Evolutionary conservation across 2,888 invertebrate species (phyloP), one percentile per base, ranked within the genome.

Genomic region (Ectemnius lituratus): DNA sequence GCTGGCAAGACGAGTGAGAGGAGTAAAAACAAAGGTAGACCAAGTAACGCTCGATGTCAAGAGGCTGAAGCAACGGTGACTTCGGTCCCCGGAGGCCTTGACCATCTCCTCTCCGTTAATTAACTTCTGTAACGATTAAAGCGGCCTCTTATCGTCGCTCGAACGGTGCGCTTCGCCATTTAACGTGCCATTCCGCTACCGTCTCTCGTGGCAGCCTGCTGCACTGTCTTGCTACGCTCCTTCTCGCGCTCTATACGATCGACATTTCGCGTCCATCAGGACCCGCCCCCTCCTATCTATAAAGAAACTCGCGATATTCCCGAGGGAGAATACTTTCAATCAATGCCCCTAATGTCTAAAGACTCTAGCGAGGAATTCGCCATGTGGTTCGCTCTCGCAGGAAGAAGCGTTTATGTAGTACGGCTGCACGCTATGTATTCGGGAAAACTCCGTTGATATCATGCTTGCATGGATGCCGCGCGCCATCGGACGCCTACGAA

Each of bases 51-150:
- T 65, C n/a, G 16, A 58, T 60, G 67, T 75, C 62, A 56, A 67
- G 60, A 67, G 61, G 61, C 72, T 23, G 23, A 49, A 23, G 63
- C 75, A 80, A 74, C 80, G 80, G 57, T 76, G 71, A 20, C 65
- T 62, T 45, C 23, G 69, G 56, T 67, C 66, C 60, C 63, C 14
- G 37, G 18, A 47, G 78, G 76, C 69, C 76, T 70, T 69, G 70
- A 70, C 73, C 63, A 64, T 69, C 64, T 72, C 67, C 65, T 70
- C 73, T 64, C 69, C 75, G 81, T 82, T 84, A 81, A 79, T 84
- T 82, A 83, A 79, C 80, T 79, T 76, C 76, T 79, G 75, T 70
- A 77, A 63, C 77, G 81, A 84, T 81, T 84, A 80, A 73, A 77
- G 67, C 60, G 28, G 63, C n/a, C 75, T 58, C 70, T 81, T 83